Base-by-base conservation (phyloP, 1,140 invertebrate genomes). In the Batillaria attramentaria region DNA sequence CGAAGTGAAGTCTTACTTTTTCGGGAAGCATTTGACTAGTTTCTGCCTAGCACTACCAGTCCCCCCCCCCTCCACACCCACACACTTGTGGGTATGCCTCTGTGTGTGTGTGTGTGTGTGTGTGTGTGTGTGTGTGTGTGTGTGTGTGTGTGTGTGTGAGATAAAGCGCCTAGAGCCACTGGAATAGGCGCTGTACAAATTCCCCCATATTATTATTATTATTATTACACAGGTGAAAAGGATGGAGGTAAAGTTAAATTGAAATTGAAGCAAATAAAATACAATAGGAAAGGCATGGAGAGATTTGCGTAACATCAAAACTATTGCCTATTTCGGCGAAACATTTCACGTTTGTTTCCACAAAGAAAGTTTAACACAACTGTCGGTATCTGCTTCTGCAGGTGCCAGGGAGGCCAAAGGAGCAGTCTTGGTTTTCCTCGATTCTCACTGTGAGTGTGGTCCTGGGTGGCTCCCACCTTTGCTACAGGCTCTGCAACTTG, bases 361-460 rank as follows among this genome's bases (percentile, higher is more conserved):
- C 8, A 8, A 4, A 35, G 62, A 13, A 35, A 50, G 46, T 50
- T 10, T 10, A 24, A 8, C 24, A 50, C 24, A 24, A 50, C 46
- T 50, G 46, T 31, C 28, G 39, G 37, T 10, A 0, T 0, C 28
- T 69, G 66, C 10, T 6, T 62, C 8, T 62, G 28, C 77, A 83
- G 95, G 97, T 8, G 96, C 97, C 10, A 91, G 93, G 42, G 93
- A 95, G 79, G 97, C 97, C 57, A 95, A 93, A 43, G 97, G 95
- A 0, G 94, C 95, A 1, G 96, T 98, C 0, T 92, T 99, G 31
- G 98, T 97, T 20, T 99, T 98, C 91, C 93, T 99, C 62, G 98
- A 99, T 91, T 98, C 96, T 39, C 98, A 99, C 91, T 98, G 97
- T 92, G 98, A 99, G 91, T 98, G 97, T 87, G 81, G 81, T 24